These are phyloP conservation scores for Musca domestica DNA, from an alignment of 1,140 invertebrate genomes.

Conservation along the genomic window DNA sequence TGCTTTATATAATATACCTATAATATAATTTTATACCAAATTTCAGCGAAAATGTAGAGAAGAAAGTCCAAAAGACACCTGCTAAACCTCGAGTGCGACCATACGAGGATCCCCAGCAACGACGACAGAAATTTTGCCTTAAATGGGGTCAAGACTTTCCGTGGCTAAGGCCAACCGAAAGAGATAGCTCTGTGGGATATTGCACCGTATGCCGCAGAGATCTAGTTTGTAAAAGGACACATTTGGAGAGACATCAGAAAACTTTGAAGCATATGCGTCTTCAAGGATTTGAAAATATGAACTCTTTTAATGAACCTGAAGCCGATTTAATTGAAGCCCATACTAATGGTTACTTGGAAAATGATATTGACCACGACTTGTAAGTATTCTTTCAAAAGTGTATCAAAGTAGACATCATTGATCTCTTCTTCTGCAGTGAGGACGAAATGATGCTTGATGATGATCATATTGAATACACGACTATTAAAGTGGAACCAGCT, in stretches of 20 bases:
- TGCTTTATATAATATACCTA: no score
- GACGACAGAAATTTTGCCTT: conserved; percentile 21
- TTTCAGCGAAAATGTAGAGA: no score
- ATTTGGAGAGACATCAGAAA: conserved; percentile 26
- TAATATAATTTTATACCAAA: no score
- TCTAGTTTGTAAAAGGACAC: conserved; percentile 27
- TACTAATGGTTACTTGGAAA: conserved; percentile 19
- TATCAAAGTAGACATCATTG: neutral
- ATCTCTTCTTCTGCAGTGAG: neutral
- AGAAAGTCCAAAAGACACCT: no score
- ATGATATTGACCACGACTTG: neutral
- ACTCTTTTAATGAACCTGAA: conserved; percentile 5
- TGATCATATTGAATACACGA: neutral
- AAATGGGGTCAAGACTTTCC: conserved; percentile 25
- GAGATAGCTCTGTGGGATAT: conserved; percentile 23
- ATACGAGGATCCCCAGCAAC: conserved; percentile 2
- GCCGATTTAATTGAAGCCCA: conserved; percentile 12
- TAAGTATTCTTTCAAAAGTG: neutral
- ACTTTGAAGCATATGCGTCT: conserved; percentile 24
- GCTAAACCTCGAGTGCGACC: no score
- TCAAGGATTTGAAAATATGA: conserved; percentile 16
- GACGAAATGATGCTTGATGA: neutral
- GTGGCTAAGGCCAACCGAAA: conserved; percentile 23
- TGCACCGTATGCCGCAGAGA: conserved; percentile 26
- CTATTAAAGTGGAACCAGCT: conserved; percentile 8